Base-by-base conservation (phyloP, 2,113 vertebrate species). In the Crypturellus undulatus region DNA sequence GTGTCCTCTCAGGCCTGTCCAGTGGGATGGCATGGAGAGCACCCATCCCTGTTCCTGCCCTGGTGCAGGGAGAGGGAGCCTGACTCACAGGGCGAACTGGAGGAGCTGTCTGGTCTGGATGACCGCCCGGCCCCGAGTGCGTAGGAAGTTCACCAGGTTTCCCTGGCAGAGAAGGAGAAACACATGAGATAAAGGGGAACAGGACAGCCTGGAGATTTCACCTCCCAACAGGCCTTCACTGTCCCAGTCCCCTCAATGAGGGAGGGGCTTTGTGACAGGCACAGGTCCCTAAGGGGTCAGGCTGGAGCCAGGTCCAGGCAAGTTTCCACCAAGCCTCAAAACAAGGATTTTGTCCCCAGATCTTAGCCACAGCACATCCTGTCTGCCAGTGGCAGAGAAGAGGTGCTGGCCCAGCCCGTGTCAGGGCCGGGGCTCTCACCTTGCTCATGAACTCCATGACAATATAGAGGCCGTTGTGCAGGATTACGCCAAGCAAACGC, bases 361-460 rank as follows among this genome's bases (percentile, higher is more conserved):
- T 20, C 32, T 51, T 28, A 59, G 81, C 1, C 2, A 21, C 0
- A 4, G 34, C 0, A 3, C 7, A 28, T 54, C 19, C 51, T 1
- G 3, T 14, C 24, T 25, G 32, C 63, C 2, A 6, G 54, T 19
- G 30, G 28, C 54, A 58, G 28, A 56, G 54, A 56, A 56, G 54
- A 58, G 54, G 54, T 58, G 54, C 54, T 17, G 9, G 54, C 28
- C 12, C 30, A 25, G 72, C 36, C 25, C 12, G 25, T 22, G 51
- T 21, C 8, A 13, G 65, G 20, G 8, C n/a, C 1, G 17, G 22
- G 12, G 18, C 49, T 90, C 90, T 49, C 92, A 99, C 99, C 98
- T 99, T 99, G 24, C 98, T 97, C 99, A 99, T 98, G 78, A 99
- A 98, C 95, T 99, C 99, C 95, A 99, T 99, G 95, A 99, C 98